These are phyloP conservation scores for Gonocerus acuteangulatus DNA, from an alignment of 2,888 invertebrate genomes.

Conservation along the genomic window DNA sequence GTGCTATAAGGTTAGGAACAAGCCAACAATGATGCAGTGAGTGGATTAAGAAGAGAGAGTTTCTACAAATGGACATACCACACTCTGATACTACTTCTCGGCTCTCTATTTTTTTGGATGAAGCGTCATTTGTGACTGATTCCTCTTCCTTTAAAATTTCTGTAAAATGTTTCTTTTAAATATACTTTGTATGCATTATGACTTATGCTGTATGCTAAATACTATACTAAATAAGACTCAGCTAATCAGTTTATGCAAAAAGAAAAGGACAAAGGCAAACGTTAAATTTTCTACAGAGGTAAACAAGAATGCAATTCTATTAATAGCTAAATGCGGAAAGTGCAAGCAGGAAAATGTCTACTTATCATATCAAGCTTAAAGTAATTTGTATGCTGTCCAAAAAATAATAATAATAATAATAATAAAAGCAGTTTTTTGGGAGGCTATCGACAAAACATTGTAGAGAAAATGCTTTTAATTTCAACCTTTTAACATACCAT, in stretches of 20 bases:
- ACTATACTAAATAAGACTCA: not conserved
- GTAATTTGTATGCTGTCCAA: too few relatives aligned
- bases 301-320: not conserved
- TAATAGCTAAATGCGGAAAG: not conserved
- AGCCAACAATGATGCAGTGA: not conserved
- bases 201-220: not conserved
- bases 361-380: too few relatives aligned
- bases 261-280: too few relatives aligned
- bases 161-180: constrained; percentile 17
- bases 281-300: not conserved
- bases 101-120: constrained; percentile 16
- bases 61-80: constrained; percentile 14
- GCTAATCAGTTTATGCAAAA: not conserved
- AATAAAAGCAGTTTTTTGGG: not conserved
- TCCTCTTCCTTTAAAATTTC: constrained; percentile 23
- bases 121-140: constrained; percentile 19
- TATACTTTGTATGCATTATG: not conserved
- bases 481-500: constrained; percentile 23
- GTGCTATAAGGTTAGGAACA: too few relatives aligned
- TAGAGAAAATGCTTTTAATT: too few relatives aligned
- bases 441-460: not conserved
- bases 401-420: not conserved
- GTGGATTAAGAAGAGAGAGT: constrained; percentile 9
- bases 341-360: not conserved
- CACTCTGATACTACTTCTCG: constrained; percentile 18